A percentile compares a stretch with the other conserved stretches of the same genome.
phyloP scores from a whole-genome alignment of 2,888 invertebrate genomes.

The Catocala sponsa region DNA sequence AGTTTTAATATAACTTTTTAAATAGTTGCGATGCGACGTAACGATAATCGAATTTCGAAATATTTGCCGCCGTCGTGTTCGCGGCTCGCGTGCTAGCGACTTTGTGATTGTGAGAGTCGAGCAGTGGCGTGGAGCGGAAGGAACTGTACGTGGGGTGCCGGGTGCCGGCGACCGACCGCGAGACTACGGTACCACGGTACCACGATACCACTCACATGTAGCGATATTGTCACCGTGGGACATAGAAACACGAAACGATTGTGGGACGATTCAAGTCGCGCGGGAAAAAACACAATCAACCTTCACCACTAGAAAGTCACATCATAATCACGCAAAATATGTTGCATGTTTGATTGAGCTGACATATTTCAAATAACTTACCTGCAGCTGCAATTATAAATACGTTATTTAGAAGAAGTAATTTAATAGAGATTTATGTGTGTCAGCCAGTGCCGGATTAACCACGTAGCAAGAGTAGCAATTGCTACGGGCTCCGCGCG shows the following conservation, averaged over 20 bases:
- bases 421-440: no score
- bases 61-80: constrained; percentile 28
- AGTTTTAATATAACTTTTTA: constrained; percentile 32
- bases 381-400: neutral
- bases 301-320: constrained; percentile 31
- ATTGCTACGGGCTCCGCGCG: no score
- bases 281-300: constrained; percentile 23
- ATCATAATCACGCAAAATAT: constrained; percentile 14
- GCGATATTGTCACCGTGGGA: constrained; percentile 57
- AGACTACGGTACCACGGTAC: constrained; percentile 11
- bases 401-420: neutral
- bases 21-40: constrained; percentile 22
- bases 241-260: constrained; percentile 36
- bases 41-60: constrained; percentile 22
- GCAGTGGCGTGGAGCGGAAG: constrained; percentile 35
- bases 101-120: constrained; percentile 35
- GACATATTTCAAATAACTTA: neutral
- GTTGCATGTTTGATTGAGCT: constrained; percentile 27
- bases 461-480: no score
- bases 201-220: neutral
- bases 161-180: constrained; percentile 8
- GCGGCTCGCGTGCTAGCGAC: constrained; percentile 39
- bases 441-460: no score
- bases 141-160: constrained; percentile 42
- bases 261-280: constrained; percentile 7